Percentiles rank a stretch among this genome's conserved stretches.
phyloP scores from a whole-genome alignment of 2,113 vertebrate species.

The Larimichthys crocea region DNA sequence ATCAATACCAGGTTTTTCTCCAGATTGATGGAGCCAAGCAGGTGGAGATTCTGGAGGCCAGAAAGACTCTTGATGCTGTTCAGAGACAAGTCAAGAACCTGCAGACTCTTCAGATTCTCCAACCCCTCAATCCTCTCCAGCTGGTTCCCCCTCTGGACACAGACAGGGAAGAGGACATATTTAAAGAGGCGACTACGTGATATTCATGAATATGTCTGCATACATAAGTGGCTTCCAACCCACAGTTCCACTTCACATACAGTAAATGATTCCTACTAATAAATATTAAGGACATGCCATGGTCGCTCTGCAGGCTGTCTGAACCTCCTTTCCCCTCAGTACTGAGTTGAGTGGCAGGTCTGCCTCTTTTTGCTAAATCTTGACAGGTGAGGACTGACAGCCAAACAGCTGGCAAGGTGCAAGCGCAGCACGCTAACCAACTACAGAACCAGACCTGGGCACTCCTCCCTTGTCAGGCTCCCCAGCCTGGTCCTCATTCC shows the following conservation, averaged over 20 bases:
- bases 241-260: conserved; percentile 31
- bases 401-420: conserved; percentile 76
- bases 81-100: conserved; percentile 87
- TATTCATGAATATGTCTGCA: conserved; percentile 40
- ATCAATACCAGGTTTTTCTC: conserved; percentile 90
- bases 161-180: conserved; percentile 20
- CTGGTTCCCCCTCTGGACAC: conserved; percentile 87
- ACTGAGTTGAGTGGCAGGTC: conserved; percentile 60
- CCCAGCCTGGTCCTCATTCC: conserved; percentile 52
- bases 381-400: conserved; percentile 77
- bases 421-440: conserved; percentile 63
- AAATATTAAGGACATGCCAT: conserved; percentile 58
- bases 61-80: conserved; percentile 89
- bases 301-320: conserved; percentile 42
- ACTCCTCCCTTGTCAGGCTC: conserved; percentile 51
- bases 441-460: conserved; percentile 56
- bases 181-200: conserved; percentile 6
- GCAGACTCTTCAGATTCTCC: conserved; percentile 83
- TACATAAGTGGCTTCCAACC: conserved; percentile 14
- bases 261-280: conserved; percentile 35
- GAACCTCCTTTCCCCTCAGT: conserved; percentile 47
- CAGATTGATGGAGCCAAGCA: conserved; percentile 87
- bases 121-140: conserved; percentile 87
- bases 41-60: conserved; percentile 87
- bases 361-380: conserved; percentile 55